These are phyloP conservation scores for Xestobium rufovillosum DNA, from an alignment of 2,888 invertebrate genomes.

Conservation along the genomic window DNA sequence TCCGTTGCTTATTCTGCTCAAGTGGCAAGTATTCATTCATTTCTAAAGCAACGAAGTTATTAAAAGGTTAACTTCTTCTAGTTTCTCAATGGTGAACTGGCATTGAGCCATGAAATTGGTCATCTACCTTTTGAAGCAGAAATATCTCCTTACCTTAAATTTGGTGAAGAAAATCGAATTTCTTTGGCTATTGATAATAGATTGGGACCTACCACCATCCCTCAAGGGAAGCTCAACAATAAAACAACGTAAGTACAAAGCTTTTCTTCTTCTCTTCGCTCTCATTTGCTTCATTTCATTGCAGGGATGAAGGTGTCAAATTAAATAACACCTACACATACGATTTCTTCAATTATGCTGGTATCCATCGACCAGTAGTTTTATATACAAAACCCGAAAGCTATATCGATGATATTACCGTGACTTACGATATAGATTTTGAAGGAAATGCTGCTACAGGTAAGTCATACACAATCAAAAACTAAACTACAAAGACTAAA, in stretches of 20 bases:
- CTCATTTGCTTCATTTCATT: slow-evolving; percentile 16
- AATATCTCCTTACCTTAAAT: slow-evolving; percentile 59
- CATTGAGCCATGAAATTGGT: slow-evolving; percentile 81
- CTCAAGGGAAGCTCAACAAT: no score
- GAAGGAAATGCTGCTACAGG: slow-evolving; percentile 56
- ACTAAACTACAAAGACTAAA: no score
- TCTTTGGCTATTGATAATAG: slow-evolving; percentile 93
- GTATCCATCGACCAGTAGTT: slow-evolving; percentile 87
- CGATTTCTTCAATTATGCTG: slow-evolving; percentile 98
- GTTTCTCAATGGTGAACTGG: slow-evolving; percentile 81
- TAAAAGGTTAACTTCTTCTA: slow-evolving; percentile 39
- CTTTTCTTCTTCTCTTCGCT: no score
- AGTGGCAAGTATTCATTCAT: slow-evolving; percentile 63
- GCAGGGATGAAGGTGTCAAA: slow-evolving; percentile 53
- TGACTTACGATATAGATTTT: slow-evolving; percentile 63
- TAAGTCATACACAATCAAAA: no score
- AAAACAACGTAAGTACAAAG: no score
- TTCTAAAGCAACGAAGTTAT: not conserved
- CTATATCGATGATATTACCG: slow-evolving; percentile 77
- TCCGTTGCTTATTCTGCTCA: slow-evolving; percentile 86
- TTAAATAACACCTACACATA: slow-evolving; percentile 74
- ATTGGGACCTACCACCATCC: slow-evolving; percentile 73
- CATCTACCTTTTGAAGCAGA: slow-evolving; percentile 91
- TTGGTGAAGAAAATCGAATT: slow-evolving; percentile 66
- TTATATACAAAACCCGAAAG: slow-evolving; percentile 76